phyloP scores from a whole-genome alignment of 30 jellyfish, hydroid and myxozoan species.

The Aurelia aurita complex sp. Pacific region DNA sequence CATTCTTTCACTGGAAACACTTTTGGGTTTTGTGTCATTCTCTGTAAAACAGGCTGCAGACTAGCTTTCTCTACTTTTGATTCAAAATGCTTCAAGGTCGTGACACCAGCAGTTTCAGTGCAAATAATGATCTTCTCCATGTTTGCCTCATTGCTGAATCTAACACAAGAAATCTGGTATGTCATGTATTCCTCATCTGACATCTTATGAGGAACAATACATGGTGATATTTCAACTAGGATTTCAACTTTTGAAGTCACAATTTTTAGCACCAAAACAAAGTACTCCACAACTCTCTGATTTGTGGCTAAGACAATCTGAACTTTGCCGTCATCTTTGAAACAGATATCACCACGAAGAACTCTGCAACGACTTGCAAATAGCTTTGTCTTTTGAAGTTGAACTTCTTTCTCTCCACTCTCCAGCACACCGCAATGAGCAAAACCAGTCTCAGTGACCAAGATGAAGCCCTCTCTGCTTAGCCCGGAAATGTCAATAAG shows the following conservation, averaged over 20 bases:
- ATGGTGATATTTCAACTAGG: conserved; percentile 70
- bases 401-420: conserved; percentile 11
- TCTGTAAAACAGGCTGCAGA: conserved; percentile 70
- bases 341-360: conserved; percentile 45
- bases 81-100: conserved; percentile 64
- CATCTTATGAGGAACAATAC: conserved; percentile 67
- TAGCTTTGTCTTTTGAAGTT: conserved; percentile 21
- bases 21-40: conserved; percentile 52
- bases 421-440: conserved; percentile 46
- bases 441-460: conserved; percentile 54
- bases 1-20: conserved; percentile 36
- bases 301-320: conserved; percentile 60
- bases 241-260: conserved; percentile 40
- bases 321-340: conserved; percentile 75
- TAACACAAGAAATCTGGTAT: conserved; percentile 50
- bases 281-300: conserved; percentile 65
- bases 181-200: conserved; percentile 47
- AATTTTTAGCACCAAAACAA: conserved; percentile 46
- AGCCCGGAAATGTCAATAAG: conserved; percentile 63
- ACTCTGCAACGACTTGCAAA: conserved; percentile 42
- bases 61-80: conserved; percentile 58
- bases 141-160: conserved; percentile 39
- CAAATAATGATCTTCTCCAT: conserved; percentile 54
- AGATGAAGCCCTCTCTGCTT: conserved; percentile 54
- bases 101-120: conserved; percentile 50